These are phyloP conservation scores for Drosophila jambulina DNA, from an alignment of 1,140 invertebrate genomes.

Conservation along the genomic window DNA sequence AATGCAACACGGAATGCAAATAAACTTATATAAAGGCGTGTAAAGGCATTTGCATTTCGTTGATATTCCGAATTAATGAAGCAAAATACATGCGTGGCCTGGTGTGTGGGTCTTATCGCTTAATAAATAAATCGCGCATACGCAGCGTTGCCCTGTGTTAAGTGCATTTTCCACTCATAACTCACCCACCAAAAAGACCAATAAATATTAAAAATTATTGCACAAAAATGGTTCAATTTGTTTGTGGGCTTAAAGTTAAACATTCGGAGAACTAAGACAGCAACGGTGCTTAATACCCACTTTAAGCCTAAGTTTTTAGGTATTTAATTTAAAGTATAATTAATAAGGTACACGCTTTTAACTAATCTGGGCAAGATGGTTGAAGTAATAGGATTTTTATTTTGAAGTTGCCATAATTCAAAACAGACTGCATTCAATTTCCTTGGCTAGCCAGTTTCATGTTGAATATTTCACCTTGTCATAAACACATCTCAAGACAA, in stretches of 20 bases:
- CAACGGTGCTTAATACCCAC: not conserved
- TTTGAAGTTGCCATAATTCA: not conserved
- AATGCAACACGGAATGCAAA: constrained; percentile 12
- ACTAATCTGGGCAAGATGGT: no score
- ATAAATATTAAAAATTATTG: not conserved
- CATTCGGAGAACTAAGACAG: not conserved
- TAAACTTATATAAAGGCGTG: not conserved
- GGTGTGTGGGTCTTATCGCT: constrained; percentile 20
- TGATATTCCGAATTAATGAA: constrained; percentile 48
- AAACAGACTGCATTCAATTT: not conserved
- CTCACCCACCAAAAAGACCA: not conserved
- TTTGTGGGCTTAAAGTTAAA: not conserved
- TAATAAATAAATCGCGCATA: constrained; percentile 43
- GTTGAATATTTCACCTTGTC: not conserved
- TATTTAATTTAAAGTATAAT: not conserved
- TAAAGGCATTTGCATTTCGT: constrained; percentile 25
- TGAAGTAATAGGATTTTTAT: not conserved
- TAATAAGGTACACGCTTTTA: not conserved
- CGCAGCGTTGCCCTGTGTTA: constrained; percentile 6
- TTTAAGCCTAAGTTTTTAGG: not conserved
- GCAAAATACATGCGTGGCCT: constrained; percentile 19
- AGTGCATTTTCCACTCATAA: not conserved
- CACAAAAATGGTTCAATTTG: not conserved
- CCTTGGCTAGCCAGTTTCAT: not conserved
- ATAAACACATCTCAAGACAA: constrained; percentile 10